These are phyloP conservation scores for Sinocyclocheilus anophthalmus DNA, from an alignment of 2,113 vertebrate species.

Conservation along the genomic window DNA sequence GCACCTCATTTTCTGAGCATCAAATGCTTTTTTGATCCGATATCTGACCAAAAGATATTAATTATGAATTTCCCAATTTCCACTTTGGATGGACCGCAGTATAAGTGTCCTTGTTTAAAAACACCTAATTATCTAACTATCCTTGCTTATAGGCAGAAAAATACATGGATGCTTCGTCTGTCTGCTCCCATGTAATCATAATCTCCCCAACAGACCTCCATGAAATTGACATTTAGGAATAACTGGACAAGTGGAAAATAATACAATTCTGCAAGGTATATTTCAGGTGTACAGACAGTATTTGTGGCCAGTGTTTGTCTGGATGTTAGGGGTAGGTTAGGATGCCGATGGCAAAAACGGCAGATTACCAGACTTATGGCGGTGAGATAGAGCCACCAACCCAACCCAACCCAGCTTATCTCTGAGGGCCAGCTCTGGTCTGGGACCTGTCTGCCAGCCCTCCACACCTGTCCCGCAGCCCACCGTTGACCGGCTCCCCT, in stretches of 20 bases:
- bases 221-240: constrained; percentile 96
- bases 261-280: constrained; percentile 71
- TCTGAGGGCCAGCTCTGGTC: constrained; percentile 52
- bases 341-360: constrained; percentile 75
- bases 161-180: constrained; percentile 68
- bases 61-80: background rate
- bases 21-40: background rate
- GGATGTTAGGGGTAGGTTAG: constrained; percentile 63
- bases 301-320: constrained; percentile 67
- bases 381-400: constrained; percentile 71
- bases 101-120: constrained; percentile 45
- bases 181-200: constrained; percentile 81
- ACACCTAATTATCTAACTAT: constrained; percentile 26
- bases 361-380: constrained; percentile 76
- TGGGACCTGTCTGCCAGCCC: constrained; percentile 77
- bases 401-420: constrained; percentile 60
- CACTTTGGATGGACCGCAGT: background rate
- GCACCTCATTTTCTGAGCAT: background rate
- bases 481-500: constrained; percentile 77
- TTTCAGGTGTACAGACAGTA: constrained; percentile 74
- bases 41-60: background rate
- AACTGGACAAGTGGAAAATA: constrained; percentile 84
- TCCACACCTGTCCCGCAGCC: constrained; percentile 70
- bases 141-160: constrained; percentile 63
- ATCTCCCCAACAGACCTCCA: constrained; percentile 83